Conservation (phyloP, 2,888 invertebrate species). For the Zygaena filipendulae region DNA sequence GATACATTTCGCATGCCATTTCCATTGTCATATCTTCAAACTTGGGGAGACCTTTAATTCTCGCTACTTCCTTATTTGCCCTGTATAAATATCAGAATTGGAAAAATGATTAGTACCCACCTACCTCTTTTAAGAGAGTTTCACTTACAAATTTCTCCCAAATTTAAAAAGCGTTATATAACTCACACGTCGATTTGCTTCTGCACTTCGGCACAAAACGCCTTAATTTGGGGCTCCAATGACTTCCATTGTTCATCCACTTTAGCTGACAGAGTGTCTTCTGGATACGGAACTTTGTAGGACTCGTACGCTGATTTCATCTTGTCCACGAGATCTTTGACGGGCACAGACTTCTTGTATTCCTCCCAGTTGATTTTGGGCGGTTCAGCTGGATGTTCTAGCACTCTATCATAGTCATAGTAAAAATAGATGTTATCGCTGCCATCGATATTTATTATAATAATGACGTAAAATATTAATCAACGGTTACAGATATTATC, state of each 20-base stretch:
- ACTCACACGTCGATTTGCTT: conserved; percentile 31
- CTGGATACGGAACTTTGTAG: conserved; percentile 38
- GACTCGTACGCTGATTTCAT: conserved; percentile 31
- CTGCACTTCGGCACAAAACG: conserved; percentile 30
- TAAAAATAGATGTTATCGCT: conserved; percentile 1
- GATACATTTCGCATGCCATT: conserved; percentile 34
- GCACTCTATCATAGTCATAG: conserved; percentile 32
- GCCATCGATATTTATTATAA: no score
- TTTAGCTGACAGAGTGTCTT: conserved; percentile 28
- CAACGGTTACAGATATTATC: no score
- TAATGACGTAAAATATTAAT: no score
- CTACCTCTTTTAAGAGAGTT: no score
- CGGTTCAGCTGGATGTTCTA: conserved; percentile 32
- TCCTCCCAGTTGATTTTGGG: conserved; percentile 49
- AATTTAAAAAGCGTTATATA: background rate
- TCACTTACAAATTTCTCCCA: background rate
- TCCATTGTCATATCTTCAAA: conserved; percentile 50
- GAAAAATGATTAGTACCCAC: background rate
- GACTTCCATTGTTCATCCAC: conserved; percentile 45
- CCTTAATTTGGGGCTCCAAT: conserved; percentile 32
- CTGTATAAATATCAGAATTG: conserved; percentile 20
- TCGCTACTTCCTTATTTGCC: conserved; percentile 30
- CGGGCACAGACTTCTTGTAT: conserved; percentile 36
- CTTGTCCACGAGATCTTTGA: conserved; percentile 38
- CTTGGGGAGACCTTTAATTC: conserved; percentile 36